Percentiles rank a stretch among this genome's conserved stretches.
Evolutionary conservation across 2,888 invertebrate genomes (phyloP).

Genomic region (Vandiemenella viatica): DNA sequence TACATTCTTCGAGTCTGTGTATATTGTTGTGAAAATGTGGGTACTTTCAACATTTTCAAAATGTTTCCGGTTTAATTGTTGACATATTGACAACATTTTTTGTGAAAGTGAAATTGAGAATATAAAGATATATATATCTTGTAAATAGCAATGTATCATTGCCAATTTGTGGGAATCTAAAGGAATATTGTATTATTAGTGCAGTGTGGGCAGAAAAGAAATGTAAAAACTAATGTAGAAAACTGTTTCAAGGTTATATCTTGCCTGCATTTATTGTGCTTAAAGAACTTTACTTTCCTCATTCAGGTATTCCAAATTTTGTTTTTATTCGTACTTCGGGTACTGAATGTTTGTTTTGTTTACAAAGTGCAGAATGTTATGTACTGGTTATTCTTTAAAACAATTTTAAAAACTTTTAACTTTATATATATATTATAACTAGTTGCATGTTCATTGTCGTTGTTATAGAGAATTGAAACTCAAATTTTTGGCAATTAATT

Average conservation of each 20-base stretch:
- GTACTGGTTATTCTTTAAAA: neutral
- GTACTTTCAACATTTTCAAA: neutral
- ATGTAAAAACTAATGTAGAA: no score
- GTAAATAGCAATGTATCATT: conserved; percentile 3
- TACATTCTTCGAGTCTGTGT: no score
- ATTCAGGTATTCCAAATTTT: neutral
- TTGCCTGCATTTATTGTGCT: conserved; percentile 1
- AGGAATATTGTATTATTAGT: neutral
- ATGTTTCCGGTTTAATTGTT: neutral
- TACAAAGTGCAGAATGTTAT: neutral
- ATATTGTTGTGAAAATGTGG: neutral
- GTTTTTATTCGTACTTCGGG: neutral
- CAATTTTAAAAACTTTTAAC: neutral
- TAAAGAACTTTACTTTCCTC: neutral
- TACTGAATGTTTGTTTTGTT: neutral
- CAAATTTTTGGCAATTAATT: neutral
- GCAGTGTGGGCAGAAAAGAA: neutral
- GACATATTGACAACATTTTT: neutral
- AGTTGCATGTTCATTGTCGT: conserved; percentile 11
- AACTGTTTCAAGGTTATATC: no score
- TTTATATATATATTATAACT: conserved; percentile 3
- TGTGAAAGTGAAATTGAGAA: neutral
- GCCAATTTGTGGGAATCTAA: neutral
- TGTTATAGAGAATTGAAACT: conserved; percentile 3
- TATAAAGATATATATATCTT: neutral